Evolutionary conservation across 2,113 vertebrate genomes (phyloP).

Genomic region (Vimba vimba): DNA sequence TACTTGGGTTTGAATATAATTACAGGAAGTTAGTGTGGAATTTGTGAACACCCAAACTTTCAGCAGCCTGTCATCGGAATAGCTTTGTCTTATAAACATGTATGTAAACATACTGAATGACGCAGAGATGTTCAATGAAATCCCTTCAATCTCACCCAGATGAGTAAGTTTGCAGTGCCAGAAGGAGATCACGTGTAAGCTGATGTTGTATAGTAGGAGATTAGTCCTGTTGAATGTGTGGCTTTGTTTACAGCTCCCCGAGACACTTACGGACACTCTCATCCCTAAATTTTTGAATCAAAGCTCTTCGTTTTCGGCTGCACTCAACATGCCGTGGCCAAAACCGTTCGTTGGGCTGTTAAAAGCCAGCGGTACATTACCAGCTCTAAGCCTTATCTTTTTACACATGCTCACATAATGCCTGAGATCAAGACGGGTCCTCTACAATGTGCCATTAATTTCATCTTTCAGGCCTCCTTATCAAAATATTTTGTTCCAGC

Average conservation of each 20-base stretch:
- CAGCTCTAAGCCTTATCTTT: conserved; percentile 57
- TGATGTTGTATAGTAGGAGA: conserved; percentile 38
- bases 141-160: conserved; percentile 34
- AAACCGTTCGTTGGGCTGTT: conserved; percentile 47
- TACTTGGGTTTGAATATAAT: conserved; percentile 2
- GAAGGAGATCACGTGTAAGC: conserved; percentile 31
- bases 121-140: background rate
- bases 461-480: conserved; percentile 66
- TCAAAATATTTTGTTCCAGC: conserved; percentile 72
- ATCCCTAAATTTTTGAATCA: conserved; percentile 41
- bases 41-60: conserved; percentile 34
- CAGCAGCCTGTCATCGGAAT: conserved; percentile 19
- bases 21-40: conserved; percentile 8
- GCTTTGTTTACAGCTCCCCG: conserved; percentile 37
- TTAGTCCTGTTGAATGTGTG: conserved; percentile 50
- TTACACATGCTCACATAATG: conserved; percentile 57
- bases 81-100: conserved; percentile 25
- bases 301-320: background rate
- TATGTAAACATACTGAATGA: conserved; percentile 6
- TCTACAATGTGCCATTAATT: conserved; percentile 66
- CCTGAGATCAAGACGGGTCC: conserved; percentile 56
- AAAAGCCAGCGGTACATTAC: conserved; percentile 48
- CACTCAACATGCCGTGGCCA: conserved; percentile 26
- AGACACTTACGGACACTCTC: conserved; percentile 30
- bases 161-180: conserved; percentile 32